These are phyloP conservation scores for Tonatia bakeri DNA, from an alignment of 2,113 vertebrate species.

Conservation along the genomic window DNA sequence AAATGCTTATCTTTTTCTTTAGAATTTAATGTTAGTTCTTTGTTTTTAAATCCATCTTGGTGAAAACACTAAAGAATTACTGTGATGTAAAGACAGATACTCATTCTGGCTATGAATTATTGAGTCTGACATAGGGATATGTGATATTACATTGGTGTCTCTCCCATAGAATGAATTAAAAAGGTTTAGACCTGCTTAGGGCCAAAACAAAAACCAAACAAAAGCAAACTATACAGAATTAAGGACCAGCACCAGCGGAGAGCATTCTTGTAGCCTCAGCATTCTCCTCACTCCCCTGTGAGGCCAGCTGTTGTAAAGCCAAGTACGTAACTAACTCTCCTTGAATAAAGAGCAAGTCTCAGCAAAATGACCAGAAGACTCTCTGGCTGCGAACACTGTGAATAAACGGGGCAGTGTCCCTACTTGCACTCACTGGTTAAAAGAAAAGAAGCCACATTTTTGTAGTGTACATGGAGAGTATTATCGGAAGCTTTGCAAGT, in stretches of 20 bases:
- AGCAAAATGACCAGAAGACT: conserved; percentile 1
- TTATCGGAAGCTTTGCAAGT: neutral
- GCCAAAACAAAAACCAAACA: conserved; percentile 46
- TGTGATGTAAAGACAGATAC: neutral
- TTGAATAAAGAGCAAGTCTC: conserved; percentile 52
- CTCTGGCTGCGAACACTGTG: neutral
- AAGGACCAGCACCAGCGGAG: conserved; percentile 36
- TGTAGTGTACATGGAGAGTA: neutral
- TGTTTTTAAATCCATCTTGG: neutral
- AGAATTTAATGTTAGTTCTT: neutral
- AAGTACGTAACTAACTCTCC: conserved; percentile 39
- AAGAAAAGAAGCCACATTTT: neutral
- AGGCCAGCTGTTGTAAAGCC: conserved; percentile 61
- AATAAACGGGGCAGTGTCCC: conserved; percentile 32
- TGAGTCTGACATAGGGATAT: neutral
- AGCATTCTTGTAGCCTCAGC: conserved; percentile 60
- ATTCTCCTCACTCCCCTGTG: conserved; percentile 51
- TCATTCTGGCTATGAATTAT: neutral
- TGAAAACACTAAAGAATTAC: neutral
- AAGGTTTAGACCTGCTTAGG: conserved; percentile 46
- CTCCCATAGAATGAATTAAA: conserved; percentile 18
- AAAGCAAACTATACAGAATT: conserved; percentile 35
- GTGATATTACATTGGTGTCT: conserved; percentile 47
- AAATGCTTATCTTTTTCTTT: conserved; percentile 32
- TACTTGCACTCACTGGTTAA: conserved; percentile 34